Evolutionary conservation across 2,113 vertebrate species (phyloP).

Genomic region (Leucoraja erinaceus): DNA sequence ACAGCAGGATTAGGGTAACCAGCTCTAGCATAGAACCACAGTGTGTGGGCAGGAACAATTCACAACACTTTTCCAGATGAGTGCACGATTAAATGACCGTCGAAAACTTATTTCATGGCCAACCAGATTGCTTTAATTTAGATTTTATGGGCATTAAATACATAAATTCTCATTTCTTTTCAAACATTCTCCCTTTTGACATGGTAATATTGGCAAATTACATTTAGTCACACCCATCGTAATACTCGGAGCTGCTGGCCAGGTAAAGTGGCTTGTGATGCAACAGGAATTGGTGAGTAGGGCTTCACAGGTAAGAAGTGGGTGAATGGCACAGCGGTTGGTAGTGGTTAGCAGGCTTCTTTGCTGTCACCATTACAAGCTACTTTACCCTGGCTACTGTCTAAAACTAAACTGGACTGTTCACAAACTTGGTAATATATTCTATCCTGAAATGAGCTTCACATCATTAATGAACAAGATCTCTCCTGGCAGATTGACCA

Average conservation of each 20-base stretch:
- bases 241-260: not conserved
- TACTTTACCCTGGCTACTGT: too few species aligned
- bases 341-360: too few species aligned
- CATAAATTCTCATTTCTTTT: not conserved
- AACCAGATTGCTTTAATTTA: not conserved
- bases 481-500: too few species aligned
- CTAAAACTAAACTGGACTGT: too few species aligned
- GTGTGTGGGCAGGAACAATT: not conserved
- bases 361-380: too few species aligned
- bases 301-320: too few species aligned
- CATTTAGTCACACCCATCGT: not conserved
- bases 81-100: not conserved
- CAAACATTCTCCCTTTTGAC: not conserved
- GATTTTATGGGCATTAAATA: not conserved
- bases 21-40: not conserved
- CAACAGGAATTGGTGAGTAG: too few species aligned
- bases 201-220: not conserved
- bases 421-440: too few species aligned
- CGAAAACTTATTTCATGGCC: not conserved
- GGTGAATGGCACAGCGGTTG: too few species aligned
- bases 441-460: too few species aligned
- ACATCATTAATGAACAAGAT: too few species aligned
- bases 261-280: not conserved
- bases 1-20: not conserved
- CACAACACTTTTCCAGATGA: slow-evolving; percentile 12